phyloP scores from a whole-genome alignment of 1,140 invertebrate species.

The Magallana ariakensis region DNA sequence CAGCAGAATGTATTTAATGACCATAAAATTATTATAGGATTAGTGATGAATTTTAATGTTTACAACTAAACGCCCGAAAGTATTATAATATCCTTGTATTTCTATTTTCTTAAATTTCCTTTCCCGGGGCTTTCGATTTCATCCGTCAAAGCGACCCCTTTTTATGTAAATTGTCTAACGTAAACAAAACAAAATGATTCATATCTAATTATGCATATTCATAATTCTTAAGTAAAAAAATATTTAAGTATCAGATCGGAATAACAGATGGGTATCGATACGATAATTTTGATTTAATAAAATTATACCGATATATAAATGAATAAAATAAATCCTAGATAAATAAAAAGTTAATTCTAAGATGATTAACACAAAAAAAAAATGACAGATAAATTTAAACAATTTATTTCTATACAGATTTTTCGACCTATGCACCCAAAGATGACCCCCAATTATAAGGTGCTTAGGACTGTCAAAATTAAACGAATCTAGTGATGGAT shows the following conservation, averaged over 20 bases:
- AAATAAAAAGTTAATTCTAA: background rate
- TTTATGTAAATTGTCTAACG: background rate
- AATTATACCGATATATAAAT: background rate
- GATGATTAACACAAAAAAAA: background rate
- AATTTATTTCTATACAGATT: background rate
- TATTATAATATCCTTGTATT: conserved; percentile 1
- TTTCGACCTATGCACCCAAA: background rate
- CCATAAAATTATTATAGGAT: conserved; percentile 15
- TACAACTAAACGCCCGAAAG: background rate
- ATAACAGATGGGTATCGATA: background rate
- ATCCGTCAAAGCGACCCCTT: background rate
- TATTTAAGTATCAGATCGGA: background rate
- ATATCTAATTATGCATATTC: background rate
- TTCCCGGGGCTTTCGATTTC: background rate
- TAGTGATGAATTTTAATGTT: conserved; percentile 25
- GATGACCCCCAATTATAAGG: conserved; percentile 18
- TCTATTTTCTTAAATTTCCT: background rate
- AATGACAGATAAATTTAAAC: background rate
- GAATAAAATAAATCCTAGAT: background rate
- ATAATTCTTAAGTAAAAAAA: background rate
- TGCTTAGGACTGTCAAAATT: background rate
- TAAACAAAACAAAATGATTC: background rate
- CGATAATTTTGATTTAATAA: background rate
- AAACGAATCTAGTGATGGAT: background rate
- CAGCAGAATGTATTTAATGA: background rate